Conservation (phyloP, 2,113 vertebrate genomes). For the Xiphophorus couchianus region DNA sequence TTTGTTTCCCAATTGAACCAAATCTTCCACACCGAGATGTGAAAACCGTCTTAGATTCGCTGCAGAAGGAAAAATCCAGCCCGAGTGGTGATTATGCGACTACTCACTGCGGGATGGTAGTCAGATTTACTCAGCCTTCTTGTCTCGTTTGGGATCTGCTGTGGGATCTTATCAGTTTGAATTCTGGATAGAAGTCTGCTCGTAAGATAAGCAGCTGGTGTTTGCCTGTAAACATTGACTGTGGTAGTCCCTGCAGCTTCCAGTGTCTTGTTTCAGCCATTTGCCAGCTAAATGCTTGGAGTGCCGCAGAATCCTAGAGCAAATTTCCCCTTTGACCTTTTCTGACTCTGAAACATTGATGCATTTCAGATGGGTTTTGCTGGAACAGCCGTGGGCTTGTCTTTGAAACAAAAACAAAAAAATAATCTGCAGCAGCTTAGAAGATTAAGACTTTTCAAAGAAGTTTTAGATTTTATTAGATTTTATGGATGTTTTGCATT, state of each 20-base stretch:
- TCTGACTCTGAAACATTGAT: conserved; percentile 2
- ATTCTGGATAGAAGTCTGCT: conserved; percentile 23
- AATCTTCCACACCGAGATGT: neutral
- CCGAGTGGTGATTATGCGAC: conserved; percentile 3
- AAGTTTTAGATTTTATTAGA: neutral
- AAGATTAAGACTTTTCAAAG: neutral
- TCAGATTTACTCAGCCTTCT: conserved; percentile 2
- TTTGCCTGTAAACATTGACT: conserved; percentile 61
- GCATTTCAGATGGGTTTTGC: neutral
- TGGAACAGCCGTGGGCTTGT: neutral
- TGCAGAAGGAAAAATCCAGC: neutral
- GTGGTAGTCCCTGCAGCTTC: conserved; percentile 12
- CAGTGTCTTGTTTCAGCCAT: conserved; percentile 42
- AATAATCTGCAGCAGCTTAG: neutral
- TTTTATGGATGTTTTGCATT: neutral
- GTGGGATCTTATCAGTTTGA: neutral
- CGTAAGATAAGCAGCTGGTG: conserved; percentile 39
- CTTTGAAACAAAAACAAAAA: neutral
- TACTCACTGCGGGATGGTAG: neutral
- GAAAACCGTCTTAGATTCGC: neutral
- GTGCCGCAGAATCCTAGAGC: conserved; percentile 20
- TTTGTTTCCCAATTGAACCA: no score
- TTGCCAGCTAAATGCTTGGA: conserved; percentile 7
- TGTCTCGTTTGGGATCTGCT: conserved; percentile 15
- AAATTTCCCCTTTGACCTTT: conserved; percentile 40